A percentile compares a stretch with the other conserved stretches of the same genome.
Evolutionary conservation across 2,797 vertebrate species (phyloP).

Genomic region (Potorous gilbertii): DNA sequence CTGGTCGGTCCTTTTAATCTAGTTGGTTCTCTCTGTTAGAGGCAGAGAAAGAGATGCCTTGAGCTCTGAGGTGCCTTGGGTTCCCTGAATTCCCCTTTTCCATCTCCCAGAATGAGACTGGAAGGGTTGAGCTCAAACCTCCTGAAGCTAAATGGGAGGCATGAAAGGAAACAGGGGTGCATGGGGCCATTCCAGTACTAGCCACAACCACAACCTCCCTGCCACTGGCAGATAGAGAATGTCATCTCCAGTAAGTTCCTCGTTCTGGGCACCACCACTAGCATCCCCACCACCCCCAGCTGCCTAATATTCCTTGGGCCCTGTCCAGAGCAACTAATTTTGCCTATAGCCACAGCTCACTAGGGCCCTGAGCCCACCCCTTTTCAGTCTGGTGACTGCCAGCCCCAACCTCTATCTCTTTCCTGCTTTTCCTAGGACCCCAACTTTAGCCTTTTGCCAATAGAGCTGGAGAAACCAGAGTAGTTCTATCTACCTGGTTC

Average conservation of each 20-base stretch:
- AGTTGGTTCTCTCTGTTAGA: slow-evolving; percentile 11
- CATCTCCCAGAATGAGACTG: background rate
- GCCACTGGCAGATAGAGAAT: background rate
- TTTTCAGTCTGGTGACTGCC: background rate
- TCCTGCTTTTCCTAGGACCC: background rate
- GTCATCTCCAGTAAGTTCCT: background rate
- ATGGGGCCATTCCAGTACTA: background rate
- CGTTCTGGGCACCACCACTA: background rate
- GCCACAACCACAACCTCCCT: background rate
- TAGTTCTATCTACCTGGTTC: background rate
- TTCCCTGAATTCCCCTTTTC: background rate
- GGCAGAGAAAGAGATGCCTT: background rate
- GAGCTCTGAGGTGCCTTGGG: background rate
- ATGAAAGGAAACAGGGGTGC: background rate
- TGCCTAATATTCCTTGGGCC: background rate
- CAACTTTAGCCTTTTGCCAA: background rate
- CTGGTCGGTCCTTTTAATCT: background rate
- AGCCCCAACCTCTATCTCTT: background rate
- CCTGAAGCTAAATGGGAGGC: background rate
- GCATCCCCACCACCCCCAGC: no score
- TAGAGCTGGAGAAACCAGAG: background rate
- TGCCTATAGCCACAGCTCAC: background rate
- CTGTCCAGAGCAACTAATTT: background rate
- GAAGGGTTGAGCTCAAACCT: background rate
- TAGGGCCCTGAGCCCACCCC: background rate